Evolutionary conservation across 2,113 vertebrate species (phyloP), one percentile per base, ranked within the genome.

Genomic region (Mesocricetus auratus): DNA sequence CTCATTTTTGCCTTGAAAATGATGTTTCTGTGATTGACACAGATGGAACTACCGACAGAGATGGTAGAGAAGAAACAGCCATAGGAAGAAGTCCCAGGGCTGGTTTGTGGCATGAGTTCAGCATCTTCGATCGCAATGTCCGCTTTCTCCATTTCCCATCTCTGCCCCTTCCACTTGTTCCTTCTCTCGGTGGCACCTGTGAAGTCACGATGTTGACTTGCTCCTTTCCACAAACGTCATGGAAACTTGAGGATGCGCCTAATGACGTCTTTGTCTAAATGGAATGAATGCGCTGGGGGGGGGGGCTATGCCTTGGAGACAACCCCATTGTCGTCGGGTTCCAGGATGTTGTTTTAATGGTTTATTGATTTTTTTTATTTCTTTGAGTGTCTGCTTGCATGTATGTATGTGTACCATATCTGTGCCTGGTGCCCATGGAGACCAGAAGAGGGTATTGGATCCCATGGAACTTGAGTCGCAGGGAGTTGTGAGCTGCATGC

Each of bases 321-420:
- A 83, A 95, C 86, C 92, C 69, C 66, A 21, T n/a, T 82, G 95
- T 53, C 58, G 93, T 97, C 39, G 50, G 92, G 90, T 74, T n/a
- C 29, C 36, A 58, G 19, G 79, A 22, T 29, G 56, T 16, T 26
- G 69, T 91, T 93, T 87, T 71, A 68, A 33, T 5, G 24, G 17
- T 29, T 29, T 85, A 45, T 66, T 45, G 33, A 47, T 86, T 66
- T 42, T 42, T 73, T 62, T 64, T 42, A 62, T n/a, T 26, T 26
- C 42, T 45, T 33, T 45, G 39, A 45, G 39, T 2, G 13, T 62
- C 29, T 85, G 58, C 24, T 7, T 45, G 53, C 39, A 15, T 62
- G 79, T 1, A 47, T 60, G 12, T 60, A 8, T 60, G 79, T 60
- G 24, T 11, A 17, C 22, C 58, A 42, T 7, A 17, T 26, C 24